Evolutionary conservation across 1,140 invertebrate species (phyloP).

Genomic region (Halyomorpha halys): DNA sequence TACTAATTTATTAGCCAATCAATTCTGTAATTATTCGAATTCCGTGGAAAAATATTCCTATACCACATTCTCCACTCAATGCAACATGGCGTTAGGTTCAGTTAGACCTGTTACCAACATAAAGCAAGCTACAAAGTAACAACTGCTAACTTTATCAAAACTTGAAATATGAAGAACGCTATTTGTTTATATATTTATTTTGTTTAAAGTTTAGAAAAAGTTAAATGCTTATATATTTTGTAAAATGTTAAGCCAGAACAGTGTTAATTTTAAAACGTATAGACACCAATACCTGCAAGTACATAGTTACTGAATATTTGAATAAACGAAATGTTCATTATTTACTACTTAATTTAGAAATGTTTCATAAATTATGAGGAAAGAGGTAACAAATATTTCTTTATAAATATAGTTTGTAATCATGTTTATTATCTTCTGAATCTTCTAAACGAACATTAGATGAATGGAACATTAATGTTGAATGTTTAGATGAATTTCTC

Average conservation of each 20-base stretch:
- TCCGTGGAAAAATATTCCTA: background rate
- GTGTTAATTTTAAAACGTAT: no score
- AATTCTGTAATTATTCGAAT: background rate
- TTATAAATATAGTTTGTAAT: background rate
- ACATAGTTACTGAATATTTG: no score
- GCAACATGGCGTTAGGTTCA: slow-evolving; percentile 5
- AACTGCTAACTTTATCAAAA: background rate
- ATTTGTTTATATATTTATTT: background rate
- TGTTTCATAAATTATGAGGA: no score
- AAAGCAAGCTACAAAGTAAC: slow-evolving; percentile 3
- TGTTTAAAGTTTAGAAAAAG: no score
- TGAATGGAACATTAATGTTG: slow-evolving; percentile 40
- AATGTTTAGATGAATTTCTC: slow-evolving; percentile 47
- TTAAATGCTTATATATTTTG: no score
- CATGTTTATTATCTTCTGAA: background rate
- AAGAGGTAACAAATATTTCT: no score
- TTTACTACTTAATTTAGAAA: no score
- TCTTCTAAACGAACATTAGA: background rate
- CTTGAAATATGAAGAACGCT: no score
- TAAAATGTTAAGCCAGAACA: no score
- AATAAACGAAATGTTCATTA: no score
- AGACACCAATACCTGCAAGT: no score
- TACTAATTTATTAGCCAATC: background rate
- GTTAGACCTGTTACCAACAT: background rate
- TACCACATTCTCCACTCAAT: background rate